Base-by-base conservation (phyloP, 2,888 invertebrate species). In the Sinodicranocentrus sp. region DNA sequence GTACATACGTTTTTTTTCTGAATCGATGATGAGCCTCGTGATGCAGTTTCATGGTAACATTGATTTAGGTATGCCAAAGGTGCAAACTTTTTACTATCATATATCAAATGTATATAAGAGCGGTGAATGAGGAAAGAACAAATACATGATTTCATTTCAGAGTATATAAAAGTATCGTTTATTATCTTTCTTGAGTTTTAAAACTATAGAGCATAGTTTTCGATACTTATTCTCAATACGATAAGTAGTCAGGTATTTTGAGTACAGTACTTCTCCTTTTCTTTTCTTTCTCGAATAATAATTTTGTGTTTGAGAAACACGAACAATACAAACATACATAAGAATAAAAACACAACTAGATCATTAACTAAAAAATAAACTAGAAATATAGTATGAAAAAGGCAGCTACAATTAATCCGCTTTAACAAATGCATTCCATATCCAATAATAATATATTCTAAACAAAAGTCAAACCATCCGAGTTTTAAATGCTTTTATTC, bases 171-270 rank as follows among this genome's bases (percentile, higher is more conserved):
- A 80, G 80, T 80, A 80, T 63, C 79, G 52, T 33, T 63, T 65
- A 67, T 73, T 71, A 80, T 67, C 65, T 67, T 80, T 80, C 43
- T 23, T 65, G 25, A 57, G 21, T 28, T 65, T 52, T 80, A 72
- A 63, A 80, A 80, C 72, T 80, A 72, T 54, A 19, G 73, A 73
- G 80, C 80, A 79, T 78, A 72, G 72, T 80, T 80, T 80, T 77
- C 6, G 63, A 52, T 61, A 33, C 19, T 28, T 61, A 61, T 10
- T 19, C 26, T 1, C 33, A 44, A 44, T 75, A 67, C 52, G 28
- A 28, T 43, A 43, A 65, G 67, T 82, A 59, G 82, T 82, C 82
- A 82, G 82, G 82, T 82, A 82, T 19, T 82, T 82, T 73, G 82
- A 82, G 82, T 82, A 73, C 82, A 82, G 82, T 82, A 82, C 82